Base-by-base conservation (phyloP, 1,140 invertebrate species). In the Conopomorpha cramerella region DNA sequence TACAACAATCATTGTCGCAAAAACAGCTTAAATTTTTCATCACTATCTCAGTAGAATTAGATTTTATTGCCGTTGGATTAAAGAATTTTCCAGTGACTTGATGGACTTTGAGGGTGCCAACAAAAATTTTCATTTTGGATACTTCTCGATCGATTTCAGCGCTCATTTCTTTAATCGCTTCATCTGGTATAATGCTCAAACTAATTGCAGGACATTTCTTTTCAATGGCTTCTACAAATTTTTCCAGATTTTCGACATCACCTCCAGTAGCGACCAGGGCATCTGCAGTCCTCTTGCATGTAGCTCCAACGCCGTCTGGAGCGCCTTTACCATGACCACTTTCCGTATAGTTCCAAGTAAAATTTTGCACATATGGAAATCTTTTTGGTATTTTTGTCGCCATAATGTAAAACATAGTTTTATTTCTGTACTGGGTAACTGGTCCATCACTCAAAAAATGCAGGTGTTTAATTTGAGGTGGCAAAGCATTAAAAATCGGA, bases 181-280 rank as follows among this genome's bases (percentile, higher is more conserved):
- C n/a, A n/a, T 45, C 25, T 16, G n/a, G 18, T 28, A 43, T 39
- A 8, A 48, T 23, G 8, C 30, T 30, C 6, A 8, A 32, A 39
- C 41, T 3, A 46, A 38, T 38, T 15, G 25, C 14, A 16, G 36
- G 15, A 30, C 27, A 38, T 38, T 17, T 51, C 36, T 34, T 55
- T 59, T 10, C 29, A 35, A 45, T 54, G 66, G 30, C 17, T 62
- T 70, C 63, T 60, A 73, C 1, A 49, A 52, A 39, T 7, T 2
- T 14, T 15, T 31, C 30, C 3, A 31, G 4, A 16, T n/a, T 31
- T 4, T 31, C 30, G 14, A 31, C n/a, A 16, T 15, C 16, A 31
- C 14, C 30, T 31, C n/a, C n/a, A n/a, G n/a, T n/a, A n/a, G n/a
- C n/a, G n/a, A n/a, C n/a, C n/a, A n/a, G n/a, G n/a, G n/a, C n/a